Evolutionary conservation across 2,113 vertebrate species (phyloP).

Genomic region (Semnornis frantzii): DNA sequence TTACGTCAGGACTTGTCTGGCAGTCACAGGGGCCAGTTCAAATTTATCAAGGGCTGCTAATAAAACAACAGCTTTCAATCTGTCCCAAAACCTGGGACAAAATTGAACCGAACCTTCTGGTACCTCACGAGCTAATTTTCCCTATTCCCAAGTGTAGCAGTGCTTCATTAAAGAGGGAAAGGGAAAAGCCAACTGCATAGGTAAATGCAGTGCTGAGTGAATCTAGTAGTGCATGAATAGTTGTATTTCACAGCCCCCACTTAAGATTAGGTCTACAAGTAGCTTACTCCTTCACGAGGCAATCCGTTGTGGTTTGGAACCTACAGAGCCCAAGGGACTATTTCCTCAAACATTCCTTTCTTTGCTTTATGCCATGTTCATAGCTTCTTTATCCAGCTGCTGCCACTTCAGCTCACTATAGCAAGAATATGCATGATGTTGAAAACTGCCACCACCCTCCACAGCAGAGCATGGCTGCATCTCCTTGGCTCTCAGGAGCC

Average conservation of each 20-base stretch:
- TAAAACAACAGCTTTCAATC: background rate
- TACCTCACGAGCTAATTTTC: background rate
- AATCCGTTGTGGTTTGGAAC: background rate
- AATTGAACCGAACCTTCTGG: background rate
- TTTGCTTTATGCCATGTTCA: background rate
- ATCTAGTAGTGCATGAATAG: background rate
- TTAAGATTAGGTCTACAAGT: background rate
- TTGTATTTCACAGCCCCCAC: background rate
- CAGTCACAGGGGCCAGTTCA: background rate
- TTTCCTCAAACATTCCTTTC: rapidly evolving
- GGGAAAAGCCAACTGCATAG: background rate
- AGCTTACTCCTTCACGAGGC: background rate
- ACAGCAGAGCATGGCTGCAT: too few species aligned
- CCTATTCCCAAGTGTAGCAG: background rate
- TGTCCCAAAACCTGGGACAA: background rate
- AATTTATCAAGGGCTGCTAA: background rate
- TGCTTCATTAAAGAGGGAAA: background rate
- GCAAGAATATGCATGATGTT: background rate
- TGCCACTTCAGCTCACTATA: background rate
- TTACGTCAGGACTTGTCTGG: background rate
- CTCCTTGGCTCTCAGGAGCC: background rate
- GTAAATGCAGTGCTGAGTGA: background rate
- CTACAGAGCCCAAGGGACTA: background rate
- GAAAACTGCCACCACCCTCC: background rate
- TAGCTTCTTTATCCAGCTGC: background rate